Evolutionary conservation across 37 sponge, comb jelly and placozoan species (phyloP).

Genomic region (Halisarca cf. caerulea): DNA sequence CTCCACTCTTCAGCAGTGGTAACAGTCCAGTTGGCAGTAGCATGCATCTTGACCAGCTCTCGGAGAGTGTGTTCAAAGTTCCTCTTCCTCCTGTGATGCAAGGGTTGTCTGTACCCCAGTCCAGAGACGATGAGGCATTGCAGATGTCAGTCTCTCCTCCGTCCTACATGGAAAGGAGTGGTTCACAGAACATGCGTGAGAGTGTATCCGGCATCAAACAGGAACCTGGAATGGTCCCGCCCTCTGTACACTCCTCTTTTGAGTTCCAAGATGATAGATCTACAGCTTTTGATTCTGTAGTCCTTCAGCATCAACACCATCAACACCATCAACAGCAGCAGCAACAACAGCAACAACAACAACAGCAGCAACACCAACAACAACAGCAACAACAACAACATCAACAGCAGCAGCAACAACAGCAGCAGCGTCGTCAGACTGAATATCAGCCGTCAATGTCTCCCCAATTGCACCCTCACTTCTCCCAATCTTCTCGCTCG

Average conservation of each 20-base stretch:
- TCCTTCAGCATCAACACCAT: background rate
- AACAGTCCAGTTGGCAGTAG: background rate
- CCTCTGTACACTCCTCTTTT: background rate
- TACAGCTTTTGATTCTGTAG: too few species aligned
- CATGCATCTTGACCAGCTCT: background rate
- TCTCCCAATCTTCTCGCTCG: too few species aligned
- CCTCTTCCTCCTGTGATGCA: background rate
- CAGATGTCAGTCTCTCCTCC: background rate
- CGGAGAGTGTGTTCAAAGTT: background rate
- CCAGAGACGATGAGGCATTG: background rate
- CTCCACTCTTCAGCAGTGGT: constrained; percentile 2
- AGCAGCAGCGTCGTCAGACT: background rate
- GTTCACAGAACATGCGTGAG: background rate
- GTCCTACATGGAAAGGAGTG: background rate
- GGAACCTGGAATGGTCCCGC: background rate
- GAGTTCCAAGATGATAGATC: too few species aligned
- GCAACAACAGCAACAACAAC: background rate
- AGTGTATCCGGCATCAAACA: background rate
- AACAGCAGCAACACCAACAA: background rate
- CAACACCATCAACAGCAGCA: background rate
- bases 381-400: background rate
- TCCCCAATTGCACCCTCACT: background rate
- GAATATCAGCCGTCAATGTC: background rate
- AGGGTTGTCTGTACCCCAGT: background rate
- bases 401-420: background rate